Base-by-base conservation (phyloP, 2,797 vertebrate genomes). In the Potorous gilbertii region DNA sequence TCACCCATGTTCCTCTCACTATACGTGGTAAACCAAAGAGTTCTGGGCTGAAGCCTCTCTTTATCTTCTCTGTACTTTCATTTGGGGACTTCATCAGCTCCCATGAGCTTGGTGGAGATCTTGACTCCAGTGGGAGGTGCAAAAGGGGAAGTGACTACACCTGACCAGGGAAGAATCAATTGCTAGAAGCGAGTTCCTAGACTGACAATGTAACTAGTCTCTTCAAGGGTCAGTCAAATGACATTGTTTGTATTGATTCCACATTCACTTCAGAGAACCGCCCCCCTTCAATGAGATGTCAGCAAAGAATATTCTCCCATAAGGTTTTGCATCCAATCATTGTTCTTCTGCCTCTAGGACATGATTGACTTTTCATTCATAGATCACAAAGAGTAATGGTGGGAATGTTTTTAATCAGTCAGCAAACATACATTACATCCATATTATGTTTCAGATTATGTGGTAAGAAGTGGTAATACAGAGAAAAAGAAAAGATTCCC, bases 271-370 rank as follows among this genome's bases (percentile, higher is more conserved):
- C 1, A 21, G 50, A 74, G 91, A 94, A 9, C 12, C 16, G 5
- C 12, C 16, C 16, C 87, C 90, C 90, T 93, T 94, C 50, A 46
- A 81, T 18, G 54, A 66, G 14, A 56, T 12, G 90, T 81, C 10
- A 66, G 9, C n/a, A 40, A 74, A 56, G 87, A 81, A 34, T 16
- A 46, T 56, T 93, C n/a, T 16, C 31, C 62, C 34, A n/a, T 90
- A n/a, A 55, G 56, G 55, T 54, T 94, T 96, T 95, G 52, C 54
- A 10, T 91, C 3, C 34, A 56, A 34, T 95, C 90, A 54, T 91
- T 81, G 94, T 91, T 92, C 93, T 91, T 52, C 62, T 5, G 2
- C 87, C 54, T 55, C 50, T 95, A n/a, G n/a, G 62, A 74, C 21
- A 87, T 27, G 40, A 87, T 27, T 92, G 92, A 54, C 3, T 95